Evolutionary conservation across 2,797 vertebrate genomes (phyloP).

Genomic region (Limosa lapponica): DNA sequence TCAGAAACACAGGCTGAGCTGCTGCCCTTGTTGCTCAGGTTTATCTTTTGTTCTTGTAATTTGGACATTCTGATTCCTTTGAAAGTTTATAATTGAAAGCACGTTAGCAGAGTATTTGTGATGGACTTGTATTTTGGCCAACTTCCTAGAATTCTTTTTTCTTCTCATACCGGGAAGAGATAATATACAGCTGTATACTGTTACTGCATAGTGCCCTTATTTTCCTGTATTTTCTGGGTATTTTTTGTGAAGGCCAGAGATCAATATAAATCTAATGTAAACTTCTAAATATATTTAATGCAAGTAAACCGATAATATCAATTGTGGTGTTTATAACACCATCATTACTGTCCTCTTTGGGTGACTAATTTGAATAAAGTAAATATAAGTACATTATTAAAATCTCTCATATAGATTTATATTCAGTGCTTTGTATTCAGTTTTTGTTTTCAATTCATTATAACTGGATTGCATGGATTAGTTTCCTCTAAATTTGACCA

Average conservation of each 20-base stretch:
- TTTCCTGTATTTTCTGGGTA: not conserved
- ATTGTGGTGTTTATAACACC: not conserved
- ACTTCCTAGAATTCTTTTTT: not conserved
- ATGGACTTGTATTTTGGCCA: not conserved
- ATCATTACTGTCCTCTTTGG: not conserved
- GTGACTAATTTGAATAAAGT: not conserved
- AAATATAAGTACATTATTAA: not conserved
- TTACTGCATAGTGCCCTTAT: not conserved
- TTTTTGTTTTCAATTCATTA: not conserved
- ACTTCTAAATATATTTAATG: constrained; percentile 25
- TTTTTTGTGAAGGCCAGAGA: not conserved
- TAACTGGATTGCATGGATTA: constrained; percentile 29
- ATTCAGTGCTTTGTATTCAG: not conserved
- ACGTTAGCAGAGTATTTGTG: not conserved
- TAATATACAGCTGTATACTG: not conserved
- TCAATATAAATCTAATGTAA: not conserved
- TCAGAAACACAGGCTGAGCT: not conserved
- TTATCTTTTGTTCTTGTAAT: constrained; percentile 26
- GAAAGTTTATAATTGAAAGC: not conserved
- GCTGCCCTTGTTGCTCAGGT: not conserved
- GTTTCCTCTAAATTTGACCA: constrained; percentile 28
- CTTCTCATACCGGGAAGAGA: not conserved
- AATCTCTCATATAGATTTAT: not conserved
- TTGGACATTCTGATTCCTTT: constrained; percentile 19
- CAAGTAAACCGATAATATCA: not conserved